phyloP scores from a whole-genome alignment of 2,113 vertebrate genomes.

The Leptosomus discolor region DNA sequence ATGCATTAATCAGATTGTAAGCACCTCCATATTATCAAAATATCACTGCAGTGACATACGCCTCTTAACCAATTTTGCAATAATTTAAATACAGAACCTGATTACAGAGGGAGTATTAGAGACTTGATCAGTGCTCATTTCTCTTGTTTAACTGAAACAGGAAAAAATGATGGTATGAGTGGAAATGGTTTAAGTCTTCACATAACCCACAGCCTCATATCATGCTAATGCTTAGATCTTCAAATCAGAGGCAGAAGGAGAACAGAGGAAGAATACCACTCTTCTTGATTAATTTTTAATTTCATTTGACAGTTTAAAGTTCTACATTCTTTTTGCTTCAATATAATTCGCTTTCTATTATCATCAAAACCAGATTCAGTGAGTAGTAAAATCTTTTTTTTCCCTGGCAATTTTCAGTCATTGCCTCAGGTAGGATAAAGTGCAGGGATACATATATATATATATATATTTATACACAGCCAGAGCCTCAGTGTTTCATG shows the following conservation, averaged over 20 bases:
- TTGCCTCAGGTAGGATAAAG: background rate
- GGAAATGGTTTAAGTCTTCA: background rate
- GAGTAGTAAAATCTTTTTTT: background rate
- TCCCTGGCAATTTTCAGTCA: background rate
- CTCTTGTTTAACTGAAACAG: background rate
- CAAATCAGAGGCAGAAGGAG: background rate
- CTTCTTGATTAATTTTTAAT: background rate
- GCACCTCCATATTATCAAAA: constrained; percentile 23
- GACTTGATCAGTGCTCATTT: background rate
- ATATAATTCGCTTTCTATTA: background rate
- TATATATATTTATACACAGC: background rate
- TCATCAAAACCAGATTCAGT: background rate
- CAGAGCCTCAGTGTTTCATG: background rate
- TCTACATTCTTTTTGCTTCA: background rate
- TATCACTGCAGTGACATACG: background rate
- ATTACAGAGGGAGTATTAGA: background rate
- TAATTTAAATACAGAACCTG: background rate
- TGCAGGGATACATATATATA: too few species aligned
- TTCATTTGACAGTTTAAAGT: background rate
- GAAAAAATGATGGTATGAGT: background rate
- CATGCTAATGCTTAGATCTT: background rate
- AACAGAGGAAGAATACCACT: background rate
- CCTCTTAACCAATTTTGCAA: background rate
- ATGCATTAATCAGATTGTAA: background rate
- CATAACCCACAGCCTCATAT: background rate